A percentile compares a stretch with the other conserved stretches of the same genome.
phyloP scores from a whole-genome alignment of 2,888 invertebrate genomes.

The Asteroscopus sphinx region DNA sequence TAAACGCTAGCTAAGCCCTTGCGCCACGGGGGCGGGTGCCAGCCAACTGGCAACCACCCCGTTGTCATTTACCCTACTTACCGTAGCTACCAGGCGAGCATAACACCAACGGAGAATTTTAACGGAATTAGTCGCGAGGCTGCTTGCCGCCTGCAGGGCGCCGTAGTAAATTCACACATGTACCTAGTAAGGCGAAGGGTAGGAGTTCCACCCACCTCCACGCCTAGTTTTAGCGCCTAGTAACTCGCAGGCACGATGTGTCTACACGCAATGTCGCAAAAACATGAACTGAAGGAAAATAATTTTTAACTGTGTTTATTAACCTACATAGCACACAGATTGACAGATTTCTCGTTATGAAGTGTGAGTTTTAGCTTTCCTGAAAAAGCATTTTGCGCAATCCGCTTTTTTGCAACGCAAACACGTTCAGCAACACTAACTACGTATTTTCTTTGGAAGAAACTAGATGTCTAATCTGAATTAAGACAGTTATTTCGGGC shows the following conservation, averaged over 20 bases:
- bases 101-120: slow-evolving; percentile 85
- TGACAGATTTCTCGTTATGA: slow-evolving; percentile 29
- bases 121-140: slow-evolving; percentile 87
- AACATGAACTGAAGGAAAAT: slow-evolving; percentile 70
- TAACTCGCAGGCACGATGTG: slow-evolving; percentile 76
- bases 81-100: slow-evolving; percentile 83
- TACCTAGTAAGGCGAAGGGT: slow-evolving; percentile 67
- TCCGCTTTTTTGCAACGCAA: slow-evolving; percentile 5
- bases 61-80: slow-evolving; percentile 86
- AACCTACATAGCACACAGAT: slow-evolving; percentile 37
- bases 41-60: slow-evolving; percentile 73
- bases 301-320: slow-evolving; percentile 66
- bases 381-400: slow-evolving; percentile 12
- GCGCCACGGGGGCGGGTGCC: slow-evolving; percentile 66
- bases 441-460: not conserved
- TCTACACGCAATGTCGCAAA: slow-evolving; percentile 84
- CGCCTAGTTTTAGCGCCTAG: slow-evolving; percentile 81
- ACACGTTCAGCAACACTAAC: not conserved
- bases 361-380: slow-evolving; percentile 1
- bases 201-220: slow-evolving; percentile 79
- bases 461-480: not conserved
- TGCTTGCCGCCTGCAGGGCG: slow-evolving; percentile 85
- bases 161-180: slow-evolving; percentile 87
- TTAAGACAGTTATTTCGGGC: not conserved
- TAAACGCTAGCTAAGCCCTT: slow-evolving; percentile 66